Evolutionary conservation across 2,888 invertebrate species (phyloP).

Genomic region (Eupeodes latifasciatus): DNA sequence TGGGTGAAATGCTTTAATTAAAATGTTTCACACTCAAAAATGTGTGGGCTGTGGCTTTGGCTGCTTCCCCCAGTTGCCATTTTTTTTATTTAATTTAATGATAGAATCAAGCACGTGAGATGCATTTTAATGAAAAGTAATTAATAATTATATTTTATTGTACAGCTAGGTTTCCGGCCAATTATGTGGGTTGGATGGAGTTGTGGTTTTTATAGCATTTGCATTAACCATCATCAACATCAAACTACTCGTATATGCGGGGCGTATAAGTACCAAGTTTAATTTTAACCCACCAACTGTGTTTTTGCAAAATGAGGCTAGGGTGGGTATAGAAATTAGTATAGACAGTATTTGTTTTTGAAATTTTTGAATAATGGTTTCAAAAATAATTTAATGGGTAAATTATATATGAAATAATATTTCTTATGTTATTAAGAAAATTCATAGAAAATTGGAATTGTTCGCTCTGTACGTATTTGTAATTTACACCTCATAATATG

Average conservation of each 20-base stretch:
- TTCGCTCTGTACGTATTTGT: too few relatives aligned
- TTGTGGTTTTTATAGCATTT: not conserved
- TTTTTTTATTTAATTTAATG: not conserved
- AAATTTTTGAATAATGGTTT: too few relatives aligned
- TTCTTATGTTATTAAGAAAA: too few relatives aligned
- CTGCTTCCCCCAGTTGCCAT: not conserved
- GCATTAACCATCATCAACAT: not conserved
- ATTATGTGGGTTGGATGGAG: not conserved
- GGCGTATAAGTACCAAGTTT: too few relatives aligned
- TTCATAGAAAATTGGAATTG: too few relatives aligned
- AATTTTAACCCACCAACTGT: too few relatives aligned
- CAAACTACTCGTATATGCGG: not conserved
- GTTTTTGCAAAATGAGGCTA: too few relatives aligned
- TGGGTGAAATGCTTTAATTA: conserved; percentile 66
- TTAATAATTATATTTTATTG: conserved; percentile 23
- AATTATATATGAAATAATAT: too few relatives aligned
- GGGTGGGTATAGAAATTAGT: too few relatives aligned
- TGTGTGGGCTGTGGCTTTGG: conserved; percentile 63
- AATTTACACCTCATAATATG: too few relatives aligned
- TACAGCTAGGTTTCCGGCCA: not conserved
- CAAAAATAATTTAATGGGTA: too few relatives aligned
- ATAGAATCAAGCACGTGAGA: not conserved
- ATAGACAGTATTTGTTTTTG: too few relatives aligned
- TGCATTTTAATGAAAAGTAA: conserved; percentile 25
- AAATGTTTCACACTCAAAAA: conserved; percentile 69